phyloP scores from a whole-genome alignment of 1,140 invertebrate genomes.

The Leguminivora glycinivorella region DNA sequence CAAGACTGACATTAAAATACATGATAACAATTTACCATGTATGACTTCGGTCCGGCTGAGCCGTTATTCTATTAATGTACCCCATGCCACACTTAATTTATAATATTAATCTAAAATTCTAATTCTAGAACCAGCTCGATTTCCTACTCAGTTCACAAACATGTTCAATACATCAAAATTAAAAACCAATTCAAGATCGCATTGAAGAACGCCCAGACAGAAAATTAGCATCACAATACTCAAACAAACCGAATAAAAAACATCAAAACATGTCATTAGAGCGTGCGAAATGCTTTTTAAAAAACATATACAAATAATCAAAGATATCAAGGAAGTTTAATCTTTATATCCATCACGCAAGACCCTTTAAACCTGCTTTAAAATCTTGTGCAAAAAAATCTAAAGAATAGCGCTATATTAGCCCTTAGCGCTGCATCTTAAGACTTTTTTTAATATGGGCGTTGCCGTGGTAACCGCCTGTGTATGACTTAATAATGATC shows the following conservation, averaged over 20 bases:
- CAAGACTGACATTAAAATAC: too few species aligned
- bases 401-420: conserved; percentile 25
- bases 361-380: not conserved
- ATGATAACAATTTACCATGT: not conserved
- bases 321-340: not conserved
- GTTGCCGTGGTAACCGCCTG: conserved; percentile 60
- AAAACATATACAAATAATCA: conserved; percentile 33
- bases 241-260: conserved; percentile 40
- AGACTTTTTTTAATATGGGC: conserved; percentile 43
- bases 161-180: conserved; percentile 26
- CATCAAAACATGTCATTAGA: conserved; percentile 57
- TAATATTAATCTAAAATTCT: conserved; percentile 11
- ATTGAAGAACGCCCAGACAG: conserved; percentile 20
- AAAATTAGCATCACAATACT: conserved; percentile 28
- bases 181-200: conserved; percentile 18
- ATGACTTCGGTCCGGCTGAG: not conserved
- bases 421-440: not conserved
- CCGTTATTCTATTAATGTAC: not conserved
- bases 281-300: conserved; percentile 46
- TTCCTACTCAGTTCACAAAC: not conserved
- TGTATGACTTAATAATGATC: conserved; percentile 73
- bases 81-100: not conserved
- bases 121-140: conserved; percentile 4
- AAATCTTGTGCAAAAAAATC: not conserved
- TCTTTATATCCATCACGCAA: not conserved